Base-by-base conservation (phyloP, 2,113 vertebrate genomes). In the Canis aureus region DNA sequence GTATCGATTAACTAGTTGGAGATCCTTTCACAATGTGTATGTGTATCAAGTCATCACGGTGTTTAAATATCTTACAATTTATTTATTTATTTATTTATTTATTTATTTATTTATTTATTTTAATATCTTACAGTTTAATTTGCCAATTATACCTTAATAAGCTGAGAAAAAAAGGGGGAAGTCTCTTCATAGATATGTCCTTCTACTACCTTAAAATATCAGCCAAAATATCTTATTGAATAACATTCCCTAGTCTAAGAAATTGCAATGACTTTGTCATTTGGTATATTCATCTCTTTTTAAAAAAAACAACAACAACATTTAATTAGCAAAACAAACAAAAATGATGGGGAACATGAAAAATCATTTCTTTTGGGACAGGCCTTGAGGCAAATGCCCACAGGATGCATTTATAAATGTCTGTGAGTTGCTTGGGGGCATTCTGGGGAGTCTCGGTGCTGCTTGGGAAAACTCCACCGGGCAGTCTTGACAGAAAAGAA, bases 321-420 rank as follows among this genome's bases (percentile, higher is more conserved):
- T 17, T 64, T 76, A 43, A 59, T 38, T 82, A 82, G 59, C 32
- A 64, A 94, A 83, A 85, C 83, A 94, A 94, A 71, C 49, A 66
- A 93, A 93, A 62, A 59, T 3, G 22, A 13, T 4, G 11, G 17
- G 19, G 71, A 62, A 10, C 29, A 49, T 79, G 11, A 91, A 95
- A 94, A 96, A 95, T 88, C 60, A 10, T 59, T 81, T 55, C 20
- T 91, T 69, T 67, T 80, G 35, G 12, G n/a, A 64, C 11, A 85
- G 43, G 55, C 11, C 20, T 53, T 90, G 62, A 53, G 4, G 19
- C 22, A 57, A 38, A 93, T 3, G 20, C 29, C 67, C 84, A 80
- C 22, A 64, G 8, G 51, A 88, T 83, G 55, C 17, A 12, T 60
- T 87, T 71, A 51, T 51, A 87, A 82, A 71, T 76, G 59, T 25